Percentiles rank a stretch among this genome's conserved stretches.
Conservation (phyloP, 2,113 vertebrate genomes). For the Halcyon malimbica region DNA sequence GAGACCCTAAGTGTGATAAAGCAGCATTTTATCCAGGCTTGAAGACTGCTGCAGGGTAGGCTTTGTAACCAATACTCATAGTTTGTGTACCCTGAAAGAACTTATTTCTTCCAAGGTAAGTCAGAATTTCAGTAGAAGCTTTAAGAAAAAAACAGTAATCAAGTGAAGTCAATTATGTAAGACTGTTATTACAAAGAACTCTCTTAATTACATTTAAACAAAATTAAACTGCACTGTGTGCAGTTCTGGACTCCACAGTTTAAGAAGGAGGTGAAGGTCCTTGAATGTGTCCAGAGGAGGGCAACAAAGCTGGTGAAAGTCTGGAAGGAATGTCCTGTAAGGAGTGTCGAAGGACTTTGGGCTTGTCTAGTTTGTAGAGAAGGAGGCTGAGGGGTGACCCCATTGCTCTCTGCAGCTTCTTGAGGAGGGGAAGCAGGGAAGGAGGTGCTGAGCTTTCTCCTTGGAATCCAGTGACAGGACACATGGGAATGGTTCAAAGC, state of each 20-base stretch:
- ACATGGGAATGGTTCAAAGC: neutral
- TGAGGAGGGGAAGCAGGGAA: neutral
- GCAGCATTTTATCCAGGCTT: neutral
- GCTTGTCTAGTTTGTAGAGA: neutral
- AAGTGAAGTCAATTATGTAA: neutral
- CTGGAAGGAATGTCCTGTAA: neutral
- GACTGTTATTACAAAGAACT: neutral
- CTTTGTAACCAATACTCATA: constrained; percentile 75
- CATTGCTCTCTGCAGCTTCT: neutral
- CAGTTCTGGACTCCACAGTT: neutral
- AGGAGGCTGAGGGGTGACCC: neutral
- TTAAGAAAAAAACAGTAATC: neutral
- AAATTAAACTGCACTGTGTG: neutral
- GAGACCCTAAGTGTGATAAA: neutral
- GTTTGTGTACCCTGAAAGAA: constrained; percentile 77
- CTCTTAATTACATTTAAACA: neutral
- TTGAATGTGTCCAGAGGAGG: neutral
- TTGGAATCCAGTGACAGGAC: rapidly evolving
- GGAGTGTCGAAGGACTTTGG: neutral
- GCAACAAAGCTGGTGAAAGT: neutral
- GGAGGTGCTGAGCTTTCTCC: neutral
- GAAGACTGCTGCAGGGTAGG: constrained; percentile 76
- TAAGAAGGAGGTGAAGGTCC: neutral
- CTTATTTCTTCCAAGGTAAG: constrained; percentile 87
- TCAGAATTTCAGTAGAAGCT: neutral